phyloP scores from a whole-genome alignment of 2,888 invertebrate genomes.

The Pollenia amentaria region DNA sequence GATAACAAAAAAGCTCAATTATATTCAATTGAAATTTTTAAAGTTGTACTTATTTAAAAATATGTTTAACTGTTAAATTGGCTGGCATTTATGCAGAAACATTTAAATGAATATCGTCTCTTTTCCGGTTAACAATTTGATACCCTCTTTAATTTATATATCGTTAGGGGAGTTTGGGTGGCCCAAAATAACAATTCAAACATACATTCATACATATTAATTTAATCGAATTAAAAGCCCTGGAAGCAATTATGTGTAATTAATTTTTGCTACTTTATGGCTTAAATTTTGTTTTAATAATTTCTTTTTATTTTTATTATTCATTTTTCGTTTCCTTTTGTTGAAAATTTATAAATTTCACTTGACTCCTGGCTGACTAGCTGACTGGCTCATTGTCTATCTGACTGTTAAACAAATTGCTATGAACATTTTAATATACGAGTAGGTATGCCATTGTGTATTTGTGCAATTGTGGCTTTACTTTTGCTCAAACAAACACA shows the following conservation, averaged over 20 bases:
- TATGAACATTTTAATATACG: constrained; percentile 4
- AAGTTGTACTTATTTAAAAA: too few species aligned
- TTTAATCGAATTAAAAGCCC: constrained; percentile 72
- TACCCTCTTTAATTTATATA: too few species aligned
- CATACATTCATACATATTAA: constrained; percentile 46
- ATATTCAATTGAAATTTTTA: too few species aligned
- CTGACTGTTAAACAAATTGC: constrained; percentile 45
- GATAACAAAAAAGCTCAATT: too few species aligned
- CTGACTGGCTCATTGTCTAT: constrained; percentile 6
- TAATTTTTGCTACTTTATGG: constrained; percentile 71
- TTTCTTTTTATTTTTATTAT: constrained; percentile 14
- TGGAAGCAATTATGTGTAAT: constrained; percentile 71
- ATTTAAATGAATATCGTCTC: too few species aligned
- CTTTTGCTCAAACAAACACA: constrained; percentile 15
- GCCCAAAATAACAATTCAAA: neutral
- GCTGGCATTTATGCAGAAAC: too few species aligned
- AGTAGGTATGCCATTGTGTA: neutral
- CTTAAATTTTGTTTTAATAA: constrained; percentile 51
- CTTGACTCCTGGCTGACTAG: constrained; percentile 46
- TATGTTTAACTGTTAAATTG: too few species aligned
- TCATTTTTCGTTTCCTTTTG: constrained; percentile 49
- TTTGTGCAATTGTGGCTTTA: constrained; percentile 32
- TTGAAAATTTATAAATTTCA: constrained; percentile 55
- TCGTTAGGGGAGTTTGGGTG: too few species aligned
- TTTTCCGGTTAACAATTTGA: too few species aligned